Base-by-base conservation (phyloP, 37 sponge, comb jelly and placozoan genomes). In the Chondrilla cf. caribensis region DNA sequence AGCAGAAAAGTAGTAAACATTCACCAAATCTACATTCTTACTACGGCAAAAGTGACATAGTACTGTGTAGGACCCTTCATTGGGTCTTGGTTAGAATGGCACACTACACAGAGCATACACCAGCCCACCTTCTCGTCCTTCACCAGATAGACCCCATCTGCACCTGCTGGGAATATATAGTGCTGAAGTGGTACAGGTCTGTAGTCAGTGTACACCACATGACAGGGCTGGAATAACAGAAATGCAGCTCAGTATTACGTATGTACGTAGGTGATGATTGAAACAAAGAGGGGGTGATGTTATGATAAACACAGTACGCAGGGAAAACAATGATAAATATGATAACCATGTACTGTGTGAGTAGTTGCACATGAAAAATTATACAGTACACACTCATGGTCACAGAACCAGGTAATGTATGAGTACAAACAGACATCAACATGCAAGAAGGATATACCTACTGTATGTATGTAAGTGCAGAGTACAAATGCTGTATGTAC, bases 161-260 rank as follows among this genome's bases (percentile, higher is more conserved):
- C 97, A 38, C 95, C 97, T 7, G 84, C 87, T 28, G 99, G 99
- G 73, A 91, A 98, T 28, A 98, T 82, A 82, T 98, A 98, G 85
- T 98, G 99, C 58, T 98, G 99, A 6, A 98, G 93, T 7, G 99
- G 99, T 1, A 89, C 89, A 18, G 99, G 99, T 59, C 99, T 82
- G 60, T 89, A 88, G 72, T 98, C 99, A 9, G 99, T 98, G 87
- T 98, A 98, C 55, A 98, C 99, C 73, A 98, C 99, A 89, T 98
- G 96, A 47, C 93, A 92, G 37, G 99, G 99, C 96, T 97, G 64
- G 6, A 55, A 55, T 55, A 55, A 55, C 57, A 55, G 57, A 55
- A 55, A 55, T n/a, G n/a, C 57, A 55, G 57, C 57, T 55, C 17
- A 55, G 17, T 17, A 55, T 55, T 19, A 55, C 57, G 17, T 55